Conservation (phyloP, 2,113 vertebrate species). For the Zapus hudsonius region DNA sequence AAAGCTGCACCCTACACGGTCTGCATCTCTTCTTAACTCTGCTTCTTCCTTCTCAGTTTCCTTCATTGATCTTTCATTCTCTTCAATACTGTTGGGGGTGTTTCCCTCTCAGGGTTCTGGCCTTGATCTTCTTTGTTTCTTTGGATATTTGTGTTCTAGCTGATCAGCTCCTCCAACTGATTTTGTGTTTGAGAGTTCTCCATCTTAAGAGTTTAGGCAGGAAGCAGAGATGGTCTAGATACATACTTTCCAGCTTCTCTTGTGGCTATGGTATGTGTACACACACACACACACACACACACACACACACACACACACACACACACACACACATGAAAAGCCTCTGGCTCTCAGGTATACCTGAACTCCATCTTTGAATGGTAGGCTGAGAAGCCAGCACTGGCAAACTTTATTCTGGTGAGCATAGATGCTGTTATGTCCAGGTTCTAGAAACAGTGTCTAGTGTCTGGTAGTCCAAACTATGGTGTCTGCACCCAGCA, state of each 20-base stretch:
- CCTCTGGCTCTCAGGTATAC: background rate
- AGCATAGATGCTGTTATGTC: background rate
- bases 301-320: background rate
- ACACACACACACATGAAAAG: background rate
- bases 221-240: background rate
- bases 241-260: background rate
- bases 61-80: background rate
- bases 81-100: background rate
- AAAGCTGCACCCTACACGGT: background rate
- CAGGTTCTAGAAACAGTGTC: background rate
- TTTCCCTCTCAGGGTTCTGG: background rate
- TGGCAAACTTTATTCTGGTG: background rate
- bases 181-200: background rate
- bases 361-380: background rate
- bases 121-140: slow-evolving; percentile 25
- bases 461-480: background rate
- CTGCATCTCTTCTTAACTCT: background rate
- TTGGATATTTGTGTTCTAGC: background rate
- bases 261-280: background rate
- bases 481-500: background rate
- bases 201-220: background rate
- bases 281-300: background rate
- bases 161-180: background rate
- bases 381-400: background rate
- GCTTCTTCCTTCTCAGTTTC: background rate